Evolutionary conservation across 2,113 vertebrate species (phyloP).

Genomic region (Syngnathus scovelli): DNA sequence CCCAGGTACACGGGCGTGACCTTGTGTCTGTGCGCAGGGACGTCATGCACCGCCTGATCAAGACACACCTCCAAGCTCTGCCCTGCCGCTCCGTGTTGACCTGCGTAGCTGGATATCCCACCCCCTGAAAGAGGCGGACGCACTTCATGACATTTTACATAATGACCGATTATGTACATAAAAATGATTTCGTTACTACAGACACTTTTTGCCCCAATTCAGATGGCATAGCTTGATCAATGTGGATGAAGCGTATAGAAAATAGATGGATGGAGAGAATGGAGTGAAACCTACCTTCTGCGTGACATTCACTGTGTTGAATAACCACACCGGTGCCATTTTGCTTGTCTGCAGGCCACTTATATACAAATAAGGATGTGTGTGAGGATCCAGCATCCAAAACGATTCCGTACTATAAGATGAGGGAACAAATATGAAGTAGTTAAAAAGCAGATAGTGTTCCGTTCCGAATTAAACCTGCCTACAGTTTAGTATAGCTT

Average conservation of each 20-base stretch:
- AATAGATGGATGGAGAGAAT: neutral
- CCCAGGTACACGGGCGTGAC: conserved; percentile 76
- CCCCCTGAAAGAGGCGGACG: conserved; percentile 36
- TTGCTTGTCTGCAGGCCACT: conserved; percentile 79
- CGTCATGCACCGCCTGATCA: conserved; percentile 61
- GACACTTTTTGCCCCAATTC: too few species aligned
- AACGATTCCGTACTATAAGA: conserved; percentile 81
- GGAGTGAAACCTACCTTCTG: conserved; percentile 58
- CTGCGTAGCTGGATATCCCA: conserved; percentile 72
- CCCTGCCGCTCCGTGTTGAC: conserved; percentile 51
- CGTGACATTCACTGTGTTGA: conserved; percentile 76
- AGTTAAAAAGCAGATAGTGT: neutral
- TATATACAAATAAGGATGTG: conserved; percentile 82
- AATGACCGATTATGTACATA: too few species aligned
- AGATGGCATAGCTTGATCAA: too few species aligned
- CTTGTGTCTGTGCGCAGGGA: conserved; percentile 68
- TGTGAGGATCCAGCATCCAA: conserved; percentile 88
- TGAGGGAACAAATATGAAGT: neutral
- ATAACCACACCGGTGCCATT: conserved; percentile 81
- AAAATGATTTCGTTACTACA: too few species aligned
- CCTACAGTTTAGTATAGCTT: too few species aligned
- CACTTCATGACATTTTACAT: too few species aligned
- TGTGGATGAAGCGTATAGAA: neutral
- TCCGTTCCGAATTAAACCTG: too few species aligned
- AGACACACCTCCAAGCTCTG: conserved; percentile 68